Conservation (phyloP, 1,140 invertebrate species). For the Maniola jurtina region DNA sequence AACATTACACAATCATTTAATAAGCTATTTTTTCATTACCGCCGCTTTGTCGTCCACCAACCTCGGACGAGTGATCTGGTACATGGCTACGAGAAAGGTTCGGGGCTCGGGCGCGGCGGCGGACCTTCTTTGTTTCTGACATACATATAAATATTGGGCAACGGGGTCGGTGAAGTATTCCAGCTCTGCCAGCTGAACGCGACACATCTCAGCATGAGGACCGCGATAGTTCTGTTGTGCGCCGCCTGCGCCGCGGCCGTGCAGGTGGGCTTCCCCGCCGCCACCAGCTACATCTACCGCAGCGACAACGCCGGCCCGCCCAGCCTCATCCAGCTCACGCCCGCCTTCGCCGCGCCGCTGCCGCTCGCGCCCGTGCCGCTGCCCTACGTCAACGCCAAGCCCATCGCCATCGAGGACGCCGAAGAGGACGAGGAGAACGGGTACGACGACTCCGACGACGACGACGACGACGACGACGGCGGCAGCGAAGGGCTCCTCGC, state of each 20-base stretch:
- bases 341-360: slow-evolving; percentile 47
- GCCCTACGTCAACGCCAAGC: slow-evolving; percentile 61
- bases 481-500: slow-evolving; percentile 37
- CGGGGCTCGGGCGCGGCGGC: slow-evolving; percentile 53
- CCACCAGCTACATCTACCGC: slow-evolving; percentile 76
- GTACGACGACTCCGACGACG: slow-evolving; percentile 48
- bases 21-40: slow-evolving; percentile 58
- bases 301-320: slow-evolving; percentile 75
- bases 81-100: slow-evolving; percentile 73
- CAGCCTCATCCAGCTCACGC: slow-evolving; percentile 70
- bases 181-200: slow-evolving; percentile 50
- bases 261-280: slow-evolving; percentile 56
- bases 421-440: slow-evolving; percentile 52
- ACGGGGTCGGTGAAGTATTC: slow-evolving; percentile 68
- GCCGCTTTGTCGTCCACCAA: slow-evolving; percentile 71
- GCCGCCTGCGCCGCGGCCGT: slow-evolving; percentile 44
- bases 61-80: slow-evolving; percentile 64
- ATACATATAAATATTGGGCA: slow-evolving; percentile 75
- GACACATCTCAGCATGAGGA: slow-evolving; percentile 65
- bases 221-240: slow-evolving; percentile 44
- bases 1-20: slow-evolving; percentile 36
- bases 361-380: slow-evolving; percentile 56
- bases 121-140: slow-evolving; percentile 57
- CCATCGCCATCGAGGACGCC: slow-evolving; percentile 56
- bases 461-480: slow-evolving; percentile 46